These are phyloP conservation scores for Cladopsammia gracilis DNA, from an alignment of 64 coral and sea anemone species.

Conservation along the genomic window DNA sequence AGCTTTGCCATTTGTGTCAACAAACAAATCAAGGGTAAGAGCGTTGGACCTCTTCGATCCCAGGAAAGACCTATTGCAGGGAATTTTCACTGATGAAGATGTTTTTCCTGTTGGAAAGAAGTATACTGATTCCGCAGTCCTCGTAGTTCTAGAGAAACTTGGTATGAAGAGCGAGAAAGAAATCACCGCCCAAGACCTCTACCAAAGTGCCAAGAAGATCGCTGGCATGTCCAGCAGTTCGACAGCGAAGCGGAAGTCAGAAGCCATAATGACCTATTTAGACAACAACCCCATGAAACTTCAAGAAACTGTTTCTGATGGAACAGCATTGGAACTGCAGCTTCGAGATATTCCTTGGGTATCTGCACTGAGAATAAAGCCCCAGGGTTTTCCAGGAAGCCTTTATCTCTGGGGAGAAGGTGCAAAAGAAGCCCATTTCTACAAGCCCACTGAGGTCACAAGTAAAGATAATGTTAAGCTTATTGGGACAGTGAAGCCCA, in stretches of 20 bases:
- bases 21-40: too few species aligned
- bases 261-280: constrained; percentile 57
- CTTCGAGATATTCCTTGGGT: constrained; percentile 60
- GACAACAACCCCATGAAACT: constrained; percentile 13
- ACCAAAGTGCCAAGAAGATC: too few species aligned
- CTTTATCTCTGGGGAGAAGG: constrained; percentile 38
- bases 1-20: too few species aligned
- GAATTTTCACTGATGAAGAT: too few species aligned
- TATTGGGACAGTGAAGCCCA: constrained; percentile 63
- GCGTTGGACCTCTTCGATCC: too few species aligned
- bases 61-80: too few species aligned
- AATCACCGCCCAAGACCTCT: too few species aligned
- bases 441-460: constrained; percentile 28
- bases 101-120: too few species aligned
- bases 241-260: constrained; percentile 24
- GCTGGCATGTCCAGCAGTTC: too few species aligned
- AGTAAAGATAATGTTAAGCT: constrained; percentile 36
- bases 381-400: constrained; percentile 27
- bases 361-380: constrained; percentile 18
- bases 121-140: too few species aligned
- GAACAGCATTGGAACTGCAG: neutral
- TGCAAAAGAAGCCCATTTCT: neutral
- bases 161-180: too few species aligned
- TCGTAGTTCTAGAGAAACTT: too few species aligned
- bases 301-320: neutral